Evolutionary conservation across 35 echinoderm and acorn worm genomes (phyloP).

Genomic region (Heliocidaris tuberculata): DNA sequence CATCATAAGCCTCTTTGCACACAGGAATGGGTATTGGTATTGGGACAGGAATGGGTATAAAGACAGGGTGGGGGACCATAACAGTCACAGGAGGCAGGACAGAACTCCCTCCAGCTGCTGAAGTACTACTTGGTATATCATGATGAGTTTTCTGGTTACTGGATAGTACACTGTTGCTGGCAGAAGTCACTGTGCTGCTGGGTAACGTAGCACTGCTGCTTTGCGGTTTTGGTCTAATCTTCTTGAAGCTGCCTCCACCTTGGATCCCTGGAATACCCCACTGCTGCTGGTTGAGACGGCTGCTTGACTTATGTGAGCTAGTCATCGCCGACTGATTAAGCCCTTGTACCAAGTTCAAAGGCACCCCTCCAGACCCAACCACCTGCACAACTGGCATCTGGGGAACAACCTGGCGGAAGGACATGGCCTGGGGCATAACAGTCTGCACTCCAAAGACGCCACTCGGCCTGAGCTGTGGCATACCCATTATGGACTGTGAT

Average conservation of each 20-base stretch:
- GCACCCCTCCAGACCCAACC: conserved; percentile 29
- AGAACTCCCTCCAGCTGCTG: conserved; percentile 43
- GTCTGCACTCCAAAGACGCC: conserved; percentile 48
- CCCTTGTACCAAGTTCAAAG: conserved; percentile 15
- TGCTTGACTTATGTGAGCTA: not conserved
- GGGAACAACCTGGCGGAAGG: conserved; percentile 14
- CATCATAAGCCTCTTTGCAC: conserved; percentile 54
- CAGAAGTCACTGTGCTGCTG: conserved; percentile 29
- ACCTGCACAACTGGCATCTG: conserved; percentile 31
- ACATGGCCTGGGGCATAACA: conserved; percentile 7
- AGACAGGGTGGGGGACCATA: conserved; percentile 90
- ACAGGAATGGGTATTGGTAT: conserved; percentile 96
- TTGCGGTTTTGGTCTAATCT: conserved; percentile 21
- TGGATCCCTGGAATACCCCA: conserved; percentile 6
- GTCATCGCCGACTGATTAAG: not conserved
- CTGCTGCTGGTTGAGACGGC: conserved; percentile 21
- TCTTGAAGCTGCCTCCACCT: not conserved
- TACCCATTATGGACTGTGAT: conserved; percentile 18
- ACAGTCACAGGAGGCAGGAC: conserved; percentile 82
- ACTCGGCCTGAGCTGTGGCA: conserved; percentile 37
- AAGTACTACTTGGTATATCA: conserved; percentile 19
- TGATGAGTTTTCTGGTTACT: not conserved
- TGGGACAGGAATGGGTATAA: conserved; percentile 88
- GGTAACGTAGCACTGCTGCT: conserved; percentile 2
- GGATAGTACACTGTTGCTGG: not conserved